phyloP scores from a whole-genome alignment of 1,140 invertebrate species.

The Calycopis cecrops region DNA sequence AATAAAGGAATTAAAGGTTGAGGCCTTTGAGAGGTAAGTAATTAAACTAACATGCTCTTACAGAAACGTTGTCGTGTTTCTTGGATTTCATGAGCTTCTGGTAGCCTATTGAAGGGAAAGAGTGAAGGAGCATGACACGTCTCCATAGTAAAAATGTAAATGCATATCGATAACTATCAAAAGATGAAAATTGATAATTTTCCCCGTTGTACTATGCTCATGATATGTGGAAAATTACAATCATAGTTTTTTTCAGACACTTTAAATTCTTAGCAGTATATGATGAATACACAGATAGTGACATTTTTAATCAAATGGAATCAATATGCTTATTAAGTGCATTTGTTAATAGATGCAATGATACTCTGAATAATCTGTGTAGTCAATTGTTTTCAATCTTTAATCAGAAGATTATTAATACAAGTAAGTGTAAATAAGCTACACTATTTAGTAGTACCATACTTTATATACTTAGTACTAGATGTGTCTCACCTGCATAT shows the following conservation, averaged over 20 bases:
- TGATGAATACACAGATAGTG: constrained; percentile 55
- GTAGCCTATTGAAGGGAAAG: too few species aligned
- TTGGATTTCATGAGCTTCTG: too few species aligned
- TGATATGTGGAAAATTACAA: too few species aligned
- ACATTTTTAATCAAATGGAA: constrained; percentile 63
- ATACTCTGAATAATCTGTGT: constrained; percentile 80
- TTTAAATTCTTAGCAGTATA: constrained; percentile 60
- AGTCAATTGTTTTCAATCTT: constrained; percentile 81
- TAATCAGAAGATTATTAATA: constrained; percentile 63
- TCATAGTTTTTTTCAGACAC: constrained; percentile 41
- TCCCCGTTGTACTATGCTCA: too few species aligned
- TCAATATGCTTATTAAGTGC: constrained; percentile 79
- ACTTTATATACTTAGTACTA: too few species aligned
- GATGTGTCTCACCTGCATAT: too few species aligned
- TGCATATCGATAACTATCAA: too few species aligned
- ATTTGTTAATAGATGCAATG: constrained; percentile 81
- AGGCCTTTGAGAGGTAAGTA: constrained; percentile 78
- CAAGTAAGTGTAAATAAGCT: constrained; percentile 72
- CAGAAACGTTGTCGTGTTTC: too few species aligned
- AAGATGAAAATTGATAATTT: too few species aligned
- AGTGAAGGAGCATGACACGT: too few species aligned
- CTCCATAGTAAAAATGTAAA: too few species aligned
- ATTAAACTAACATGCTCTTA: constrained; percentile 6
- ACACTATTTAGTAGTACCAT: too few species aligned
- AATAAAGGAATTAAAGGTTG: constrained; percentile 80